Evolutionary conservation across 2,113 vertebrate species (phyloP), one percentile per base, ranked within the genome.

Genomic region (Hippolais icterina): DNA sequence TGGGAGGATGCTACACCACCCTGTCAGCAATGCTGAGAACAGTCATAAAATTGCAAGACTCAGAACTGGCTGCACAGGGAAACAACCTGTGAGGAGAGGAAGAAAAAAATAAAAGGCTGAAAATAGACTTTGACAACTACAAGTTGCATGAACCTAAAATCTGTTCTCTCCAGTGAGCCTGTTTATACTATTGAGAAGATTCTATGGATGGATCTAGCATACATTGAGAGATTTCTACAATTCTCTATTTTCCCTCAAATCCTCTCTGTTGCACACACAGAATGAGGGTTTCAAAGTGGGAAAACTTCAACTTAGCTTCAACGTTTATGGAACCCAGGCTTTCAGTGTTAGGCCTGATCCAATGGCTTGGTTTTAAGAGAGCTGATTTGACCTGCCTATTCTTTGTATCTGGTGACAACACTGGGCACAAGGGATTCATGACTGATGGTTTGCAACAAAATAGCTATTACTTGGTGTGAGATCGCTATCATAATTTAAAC

Each of bases 381-480:
- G 69, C 37, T 91, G 46, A 72, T 92, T 89, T 89, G 89, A 92
- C 95, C 87, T 82, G 74, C 56, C 47, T 64, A 25, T 77, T 81
- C 52, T 71, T 87, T 60, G 19, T n/a, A 41, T 28, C 41, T 68
- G 57, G 77, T 87, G 91, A 85, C 91, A 93, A 87, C 28, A 29
- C 41, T 24, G 65, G 87, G 89, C 87, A 89, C 52, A 87, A 78
- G 69, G 86, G 53, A 95, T 52, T 53, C 61, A 82, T 91, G 94
- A 97, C 83, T 91, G 94, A 96, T 93, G 93, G 83, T 79, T 76
- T 89, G 65, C 64, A 79, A 92, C 60, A 89, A 84, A 95, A 94
- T 52, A 94, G 89, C 91, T 91, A 89, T 96, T 94, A 91, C 89
- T 83, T 46, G 56, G 60, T 49, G 41, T 65, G 69, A 89, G 87